These are phyloP conservation scores for Poeciliopsis infans DNA, from an alignment of 2,797 vertebrate species.

Conservation along the genomic window DNA sequence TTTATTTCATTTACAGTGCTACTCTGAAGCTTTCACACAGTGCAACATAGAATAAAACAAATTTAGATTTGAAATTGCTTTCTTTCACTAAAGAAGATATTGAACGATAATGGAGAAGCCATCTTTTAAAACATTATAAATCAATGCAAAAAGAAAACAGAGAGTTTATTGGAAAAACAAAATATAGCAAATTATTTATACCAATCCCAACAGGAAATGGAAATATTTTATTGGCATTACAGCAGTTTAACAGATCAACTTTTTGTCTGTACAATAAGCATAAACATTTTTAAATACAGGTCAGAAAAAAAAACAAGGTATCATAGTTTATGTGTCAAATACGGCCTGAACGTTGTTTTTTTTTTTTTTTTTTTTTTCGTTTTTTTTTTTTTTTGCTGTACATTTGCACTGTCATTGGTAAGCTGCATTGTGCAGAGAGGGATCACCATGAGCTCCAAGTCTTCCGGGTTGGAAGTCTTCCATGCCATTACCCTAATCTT, in stretches of 20 bases:
- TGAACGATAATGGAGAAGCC: neutral
- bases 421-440: neutral
- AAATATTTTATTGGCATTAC: neutral
- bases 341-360: neutral
- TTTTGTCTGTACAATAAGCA: neutral
- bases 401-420: neutral
- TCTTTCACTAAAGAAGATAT: neutral
- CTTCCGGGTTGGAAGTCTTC: neutral
- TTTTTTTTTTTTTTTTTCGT: neutral
- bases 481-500: neutral
- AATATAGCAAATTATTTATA: neutral
- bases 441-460: neutral
- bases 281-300: neutral
- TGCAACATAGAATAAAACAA: neutral
- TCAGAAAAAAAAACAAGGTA: neutral
- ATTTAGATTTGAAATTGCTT: neutral
- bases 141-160: neutral
- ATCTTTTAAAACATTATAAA: neutral
- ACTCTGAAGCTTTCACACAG: neutral
- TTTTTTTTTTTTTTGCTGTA: neutral
- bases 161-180: too few species aligned
- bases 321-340: neutral
- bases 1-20: neutral
- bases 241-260: neutral
- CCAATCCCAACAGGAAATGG: neutral